Base-by-base conservation (phyloP, 2,113 vertebrate genomes). In the Passer montanus region DNA sequence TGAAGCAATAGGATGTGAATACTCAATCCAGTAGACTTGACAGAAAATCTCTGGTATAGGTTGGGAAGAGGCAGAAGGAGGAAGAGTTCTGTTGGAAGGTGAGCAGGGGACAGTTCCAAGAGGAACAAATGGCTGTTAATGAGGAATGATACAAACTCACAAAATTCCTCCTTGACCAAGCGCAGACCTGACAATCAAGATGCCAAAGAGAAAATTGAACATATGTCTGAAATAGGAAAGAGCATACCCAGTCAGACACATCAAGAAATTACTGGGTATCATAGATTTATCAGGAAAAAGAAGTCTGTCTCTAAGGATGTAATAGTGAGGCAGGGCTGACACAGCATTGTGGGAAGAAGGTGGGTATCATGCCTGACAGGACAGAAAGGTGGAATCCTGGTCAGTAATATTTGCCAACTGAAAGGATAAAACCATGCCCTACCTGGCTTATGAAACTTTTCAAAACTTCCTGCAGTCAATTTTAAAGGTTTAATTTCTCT, bases 11-110 rank as follows among this genome's bases (percentile, higher is more conserved):
- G 47, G 24, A 72, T 87, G 37, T 53, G 37, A 87, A 63, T 56
- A 70, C 10, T 84, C 56, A 72, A 49, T 41, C 58, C 56, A 28
- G 78, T 72, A 87, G 13, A 22, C 35, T 44, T 47, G 53, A 55
- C 53, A 89, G 72, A 77, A 93, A 84, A 75, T 78, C 75, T 73
- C 70, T 58, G 56, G 44, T 3, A 4, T 37, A 64, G 52, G 22
- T 91, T 89, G 86, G 47, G n/a, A 94, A 93, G 35, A 81, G n/a
- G 44, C 10, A 93, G 47, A 49, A 80, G 62, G 60, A 93, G n/a
- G 11, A 70, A 31, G 19, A 92, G 15, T 1, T 0, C 8, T 76
- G 6, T 0, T 56, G 58, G 15, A 24, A 86, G 19, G 41, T 69
- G 31, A 79, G 39, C 39, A 39, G n/a, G 27, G 19, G 28, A 76